These are phyloP conservation scores for Noctua janthe DNA, from an alignment of 2,888 invertebrate genomes.

Conservation along the genomic window DNA sequence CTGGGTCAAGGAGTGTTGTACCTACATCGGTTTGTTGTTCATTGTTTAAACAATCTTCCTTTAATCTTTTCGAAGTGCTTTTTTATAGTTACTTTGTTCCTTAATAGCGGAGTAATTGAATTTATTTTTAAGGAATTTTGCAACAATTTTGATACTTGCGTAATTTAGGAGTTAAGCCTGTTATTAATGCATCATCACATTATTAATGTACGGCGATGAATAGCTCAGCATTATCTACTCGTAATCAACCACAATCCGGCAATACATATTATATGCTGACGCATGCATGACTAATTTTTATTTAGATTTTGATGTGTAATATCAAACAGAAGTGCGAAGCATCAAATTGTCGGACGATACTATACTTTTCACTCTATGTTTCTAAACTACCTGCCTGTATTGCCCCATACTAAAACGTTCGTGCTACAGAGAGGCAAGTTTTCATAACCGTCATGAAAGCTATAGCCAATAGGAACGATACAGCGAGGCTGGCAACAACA, in stretches of 20 bases:
- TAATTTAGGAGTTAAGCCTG: not conserved
- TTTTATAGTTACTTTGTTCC: constrained; percentile 2
- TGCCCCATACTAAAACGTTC: not conserved
- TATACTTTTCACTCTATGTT: not conserved
- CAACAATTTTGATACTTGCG: not conserved
- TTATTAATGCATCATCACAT: constrained; percentile 7
- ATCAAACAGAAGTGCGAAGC: not conserved
- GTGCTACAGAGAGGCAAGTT: not conserved
- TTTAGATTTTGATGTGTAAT: not conserved
- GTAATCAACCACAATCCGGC: constrained; percentile 12
- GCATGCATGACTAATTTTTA: not conserved
- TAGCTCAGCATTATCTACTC: constrained; percentile 10
- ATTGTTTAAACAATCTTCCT: constrained; percentile 46
- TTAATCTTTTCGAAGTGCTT: constrained; percentile 25
- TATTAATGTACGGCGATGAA: not conserved
- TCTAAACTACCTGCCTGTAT: not conserved
- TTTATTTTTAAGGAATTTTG: constrained; percentile 5
- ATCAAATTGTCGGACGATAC: not conserved
- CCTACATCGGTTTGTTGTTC: constrained; percentile 26
- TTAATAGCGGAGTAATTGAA: constrained; percentile 14
- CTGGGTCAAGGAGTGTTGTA: constrained; percentile 64
- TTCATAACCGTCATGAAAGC: not conserved
- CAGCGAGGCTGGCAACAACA: not conserved
- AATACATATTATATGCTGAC: constrained; percentile 4
- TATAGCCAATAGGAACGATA: not conserved